phyloP scores from a whole-genome alignment of 2,888 invertebrate species.

The Halictus ligatus region DNA sequence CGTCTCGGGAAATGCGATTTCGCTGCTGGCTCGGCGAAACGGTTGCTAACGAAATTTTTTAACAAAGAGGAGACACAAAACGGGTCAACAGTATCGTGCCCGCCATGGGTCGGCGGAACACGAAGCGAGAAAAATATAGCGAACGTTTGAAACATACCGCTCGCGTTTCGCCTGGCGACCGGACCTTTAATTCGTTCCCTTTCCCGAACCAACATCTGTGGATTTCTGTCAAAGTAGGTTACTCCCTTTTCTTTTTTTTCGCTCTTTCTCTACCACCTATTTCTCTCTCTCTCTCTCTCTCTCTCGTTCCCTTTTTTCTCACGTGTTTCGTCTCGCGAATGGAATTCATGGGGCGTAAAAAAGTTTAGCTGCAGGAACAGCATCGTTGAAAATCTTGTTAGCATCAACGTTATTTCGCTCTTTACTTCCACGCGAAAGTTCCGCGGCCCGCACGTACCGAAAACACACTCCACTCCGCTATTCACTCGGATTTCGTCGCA shows the following conservation, averaged over 20 bases:
- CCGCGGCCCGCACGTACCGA: not conserved
- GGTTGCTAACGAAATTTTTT: slow-evolving; percentile 35
- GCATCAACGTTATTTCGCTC: slow-evolving; percentile 20
- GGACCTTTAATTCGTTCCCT: not conserved
- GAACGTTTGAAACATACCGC: slow-evolving; percentile 1
- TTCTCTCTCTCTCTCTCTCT: not conserved
- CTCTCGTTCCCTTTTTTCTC: not conserved
- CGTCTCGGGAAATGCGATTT: slow-evolving; percentile 11
- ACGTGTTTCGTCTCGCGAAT: not conserved
- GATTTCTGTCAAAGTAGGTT: slow-evolving; percentile 12
- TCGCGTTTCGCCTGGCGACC: not conserved
- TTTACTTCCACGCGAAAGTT: not conserved
- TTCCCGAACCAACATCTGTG: not conserved
- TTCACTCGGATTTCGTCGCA: slow-evolving; percentile 14
- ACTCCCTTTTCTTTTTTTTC: not conserved
- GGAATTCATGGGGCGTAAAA: slow-evolving; percentile 24
- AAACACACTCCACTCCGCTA: slow-evolving; percentile 15
- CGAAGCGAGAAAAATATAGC: not conserved
- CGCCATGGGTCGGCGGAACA: not conserved
- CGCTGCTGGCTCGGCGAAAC: not conserved
- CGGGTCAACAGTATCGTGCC: not conserved
- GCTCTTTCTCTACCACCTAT: not conserved
- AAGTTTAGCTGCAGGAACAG: not conserved
- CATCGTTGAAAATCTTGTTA: slow-evolving; percentile 34
- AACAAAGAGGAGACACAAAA: not conserved